A percentile compares a stretch with the other conserved stretches of the same genome.
Evolutionary conservation across 2,888 invertebrate species (phyloP).

Genomic region (Tetrapedia diversipes): DNA sequence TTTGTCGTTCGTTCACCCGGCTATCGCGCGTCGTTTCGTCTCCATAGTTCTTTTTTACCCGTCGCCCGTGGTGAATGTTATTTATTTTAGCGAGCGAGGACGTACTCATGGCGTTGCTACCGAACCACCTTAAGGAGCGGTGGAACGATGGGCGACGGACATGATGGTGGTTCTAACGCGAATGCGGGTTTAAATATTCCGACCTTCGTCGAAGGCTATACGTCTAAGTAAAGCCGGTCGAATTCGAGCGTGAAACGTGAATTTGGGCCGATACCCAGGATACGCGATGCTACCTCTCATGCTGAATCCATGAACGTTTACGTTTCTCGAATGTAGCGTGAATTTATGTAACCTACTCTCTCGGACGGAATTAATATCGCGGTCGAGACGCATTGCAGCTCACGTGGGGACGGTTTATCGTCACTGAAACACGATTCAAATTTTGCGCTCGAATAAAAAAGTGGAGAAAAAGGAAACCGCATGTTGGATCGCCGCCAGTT

Average conservation of each 20-base stretch:
- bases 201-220: neutral
- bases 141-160: neutral
- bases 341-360: conserved; percentile 39
- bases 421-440: conserved; percentile 9
- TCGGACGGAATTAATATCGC: conserved; percentile 44
- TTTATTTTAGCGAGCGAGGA: conserved; percentile 64
- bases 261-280: neutral
- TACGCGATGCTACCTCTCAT: neutral
- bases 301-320: neutral
- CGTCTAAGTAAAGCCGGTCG: neutral
- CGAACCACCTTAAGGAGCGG: neutral
- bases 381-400: conserved; percentile 13
- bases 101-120: conserved; percentile 41
- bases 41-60: conserved; percentile 23
- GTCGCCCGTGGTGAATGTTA: conserved; percentile 34
- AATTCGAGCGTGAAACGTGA: neutral
- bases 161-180: conserved; percentile 35
- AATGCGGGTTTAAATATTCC: conserved; percentile 37
- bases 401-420: conserved; percentile 18
- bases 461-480: neutral
- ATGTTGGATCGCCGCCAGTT: neutral
- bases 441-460: neutral
- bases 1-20: conserved; percentile 64
- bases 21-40: conserved; percentile 38
- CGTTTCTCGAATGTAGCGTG: neutral